Conservation (phyloP, 1,140 invertebrate species). For the Camponotus pennsylvanicus region DNA sequence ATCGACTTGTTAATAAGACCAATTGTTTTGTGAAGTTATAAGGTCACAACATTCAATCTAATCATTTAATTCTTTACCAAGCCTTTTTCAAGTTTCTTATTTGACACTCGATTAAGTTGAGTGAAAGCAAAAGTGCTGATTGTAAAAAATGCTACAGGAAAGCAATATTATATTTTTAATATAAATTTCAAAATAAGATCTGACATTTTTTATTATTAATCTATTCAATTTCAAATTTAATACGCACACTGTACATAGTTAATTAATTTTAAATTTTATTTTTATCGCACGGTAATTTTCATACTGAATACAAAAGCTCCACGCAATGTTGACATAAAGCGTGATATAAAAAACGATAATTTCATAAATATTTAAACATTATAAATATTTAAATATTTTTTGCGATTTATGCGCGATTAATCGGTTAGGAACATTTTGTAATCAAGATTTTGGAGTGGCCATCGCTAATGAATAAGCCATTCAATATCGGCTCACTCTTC, state of each 20-base stretch:
- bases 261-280: background rate
- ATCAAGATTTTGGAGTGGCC: background rate
- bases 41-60: background rate
- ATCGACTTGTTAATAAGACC: background rate
- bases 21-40: conserved; percentile 4
- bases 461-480: background rate
- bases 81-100: background rate
- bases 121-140: background rate
- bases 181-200: background rate
- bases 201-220: background rate
- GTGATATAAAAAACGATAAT: background rate
- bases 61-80: background rate
- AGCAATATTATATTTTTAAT: background rate
- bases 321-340: too few species aligned
- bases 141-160: background rate
- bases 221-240: background rate
- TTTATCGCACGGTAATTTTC: background rate
- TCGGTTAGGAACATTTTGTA: background rate
- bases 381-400: background rate
- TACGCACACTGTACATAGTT: too few species aligned
- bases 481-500: conserved; percentile 9
- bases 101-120: background rate
- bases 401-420: background rate
- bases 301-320: too few species aligned
- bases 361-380: too few species aligned